These are phyloP conservation scores for Tachypleus tridentatus DNA, from an alignment of 1,140 invertebrate species.

Conservation along the genomic window DNA sequence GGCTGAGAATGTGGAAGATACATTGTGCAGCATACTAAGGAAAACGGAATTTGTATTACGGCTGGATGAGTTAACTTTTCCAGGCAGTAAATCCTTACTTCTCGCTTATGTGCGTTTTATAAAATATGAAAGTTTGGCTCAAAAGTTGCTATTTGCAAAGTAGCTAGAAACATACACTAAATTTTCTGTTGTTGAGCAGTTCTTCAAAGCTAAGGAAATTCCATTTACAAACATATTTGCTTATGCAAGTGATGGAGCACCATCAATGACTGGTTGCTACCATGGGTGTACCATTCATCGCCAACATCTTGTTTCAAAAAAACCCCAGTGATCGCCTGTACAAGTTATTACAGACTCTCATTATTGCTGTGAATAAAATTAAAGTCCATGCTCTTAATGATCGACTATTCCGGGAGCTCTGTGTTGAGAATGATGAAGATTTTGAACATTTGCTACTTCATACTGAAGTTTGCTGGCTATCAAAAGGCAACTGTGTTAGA, in stretches of 20 bases:
- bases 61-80: neutral
- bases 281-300: slow-evolving; percentile 22
- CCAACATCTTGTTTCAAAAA: slow-evolving; percentile 20
- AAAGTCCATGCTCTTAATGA: slow-evolving; percentile 15
- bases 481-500: slow-evolving; percentile 20
- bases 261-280: slow-evolving; percentile 26
- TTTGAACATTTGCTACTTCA: slow-evolving; percentile 18
- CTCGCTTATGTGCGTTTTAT: neutral
- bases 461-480: slow-evolving; percentile 17
- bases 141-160: slow-evolving; percentile 16
- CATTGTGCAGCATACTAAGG: neutral
- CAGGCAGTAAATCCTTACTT: neutral
- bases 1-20: slow-evolving; percentile 7
- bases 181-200: slow-evolving; percentile 22
- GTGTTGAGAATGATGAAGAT: slow-evolving; percentile 22
- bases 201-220: slow-evolving; percentile 27
- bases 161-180: slow-evolving; percentile 18
- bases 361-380: slow-evolving; percentile 19
- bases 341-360: slow-evolving; percentile 19
- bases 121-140: slow-evolving; percentile 2
- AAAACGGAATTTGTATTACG: neutral
- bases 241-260: slow-evolving; percentile 29
- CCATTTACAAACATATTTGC: slow-evolving; percentile 29
- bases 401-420: slow-evolving; percentile 20
- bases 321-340: slow-evolving; percentile 16